These are phyloP conservation scores for Nymphicus hollandicus DNA, from an alignment of 2,113 vertebrate genomes.

Conservation along the genomic window DNA sequence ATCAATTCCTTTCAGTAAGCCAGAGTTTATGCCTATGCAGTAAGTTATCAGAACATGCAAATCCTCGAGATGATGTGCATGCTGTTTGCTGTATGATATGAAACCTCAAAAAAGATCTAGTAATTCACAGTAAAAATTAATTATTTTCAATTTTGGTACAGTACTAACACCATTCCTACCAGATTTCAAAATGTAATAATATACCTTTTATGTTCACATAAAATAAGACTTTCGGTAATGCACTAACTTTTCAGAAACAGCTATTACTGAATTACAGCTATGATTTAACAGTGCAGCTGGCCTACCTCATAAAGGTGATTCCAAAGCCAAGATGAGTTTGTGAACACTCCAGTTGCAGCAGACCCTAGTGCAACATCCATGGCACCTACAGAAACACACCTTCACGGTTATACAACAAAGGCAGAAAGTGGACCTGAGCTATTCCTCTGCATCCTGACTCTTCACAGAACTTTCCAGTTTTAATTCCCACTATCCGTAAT, in stretches of 20 bases:
- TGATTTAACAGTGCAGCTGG: background rate
- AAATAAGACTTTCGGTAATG: background rate
- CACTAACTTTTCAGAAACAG: background rate
- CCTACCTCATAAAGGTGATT: slow-evolving; percentile 78
- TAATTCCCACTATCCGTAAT: background rate
- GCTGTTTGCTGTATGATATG: background rate
- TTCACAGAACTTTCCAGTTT: background rate
- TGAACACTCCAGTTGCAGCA: slow-evolving; percentile 91
- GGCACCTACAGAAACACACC: slow-evolving; percentile 78
- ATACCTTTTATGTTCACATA: background rate
- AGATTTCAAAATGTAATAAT: background rate
- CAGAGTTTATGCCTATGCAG: background rate
- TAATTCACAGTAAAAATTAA: background rate
- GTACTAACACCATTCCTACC: background rate
- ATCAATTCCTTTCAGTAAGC: background rate
- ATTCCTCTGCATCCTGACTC: background rate
- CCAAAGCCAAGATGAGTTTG: slow-evolving; percentile 95
- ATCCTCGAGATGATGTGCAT: background rate
- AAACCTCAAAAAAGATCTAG: background rate
- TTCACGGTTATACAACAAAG: background rate
- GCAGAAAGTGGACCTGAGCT: background rate
- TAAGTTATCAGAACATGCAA: background rate
- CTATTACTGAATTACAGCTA: background rate
- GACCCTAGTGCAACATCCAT: slow-evolving; percentile 94
- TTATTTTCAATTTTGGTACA: background rate